phyloP scores from a whole-genome alignment of 2,797 vertebrate species.

The Tachyglossus aculeatus region DNA sequence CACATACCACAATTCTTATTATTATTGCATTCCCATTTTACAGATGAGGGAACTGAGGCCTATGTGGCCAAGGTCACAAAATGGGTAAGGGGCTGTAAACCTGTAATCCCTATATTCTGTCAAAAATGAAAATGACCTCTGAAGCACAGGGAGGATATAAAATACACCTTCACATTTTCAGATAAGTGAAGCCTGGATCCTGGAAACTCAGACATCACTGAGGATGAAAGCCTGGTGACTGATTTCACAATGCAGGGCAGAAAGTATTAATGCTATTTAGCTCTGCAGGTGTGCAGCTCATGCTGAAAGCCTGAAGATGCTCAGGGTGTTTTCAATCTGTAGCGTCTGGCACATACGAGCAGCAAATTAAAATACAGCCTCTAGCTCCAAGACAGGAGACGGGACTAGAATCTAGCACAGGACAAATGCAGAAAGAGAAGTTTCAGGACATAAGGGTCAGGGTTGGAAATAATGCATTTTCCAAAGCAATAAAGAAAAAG shows the following conservation, averaged over 20 bases:
- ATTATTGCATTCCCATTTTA: too few species aligned
- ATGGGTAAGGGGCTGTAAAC: too few species aligned
- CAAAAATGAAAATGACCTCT: too few species aligned
- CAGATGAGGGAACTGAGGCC: too few species aligned
- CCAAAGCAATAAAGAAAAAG: neutral
- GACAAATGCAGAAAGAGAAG: neutral
- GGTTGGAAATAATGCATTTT: neutral
- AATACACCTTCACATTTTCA: too few species aligned
- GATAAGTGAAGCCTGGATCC: too few species aligned
- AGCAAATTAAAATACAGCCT: neutral
- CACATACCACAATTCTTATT: too few species aligned
- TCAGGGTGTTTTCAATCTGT: neutral
- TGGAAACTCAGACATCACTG: too few species aligned
- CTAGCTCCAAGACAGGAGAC: slow-evolving; percentile 1
- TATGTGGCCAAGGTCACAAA: too few species aligned
- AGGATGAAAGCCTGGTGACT: slow-evolving; percentile 25
- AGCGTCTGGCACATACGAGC: neutral
- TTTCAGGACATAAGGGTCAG: neutral
- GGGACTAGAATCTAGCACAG: neutral
- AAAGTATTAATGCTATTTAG: slow-evolving; percentile 16
- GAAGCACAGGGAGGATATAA: too few species aligned
- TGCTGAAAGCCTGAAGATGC: slow-evolving; percentile 11
- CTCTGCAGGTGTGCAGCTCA: slow-evolving; percentile 11
- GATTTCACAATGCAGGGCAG: neutral
- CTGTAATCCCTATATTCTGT: too few species aligned